Base-by-base conservation (phyloP, 2,797 vertebrate genomes). In the Myripristis jacobus region DNA sequence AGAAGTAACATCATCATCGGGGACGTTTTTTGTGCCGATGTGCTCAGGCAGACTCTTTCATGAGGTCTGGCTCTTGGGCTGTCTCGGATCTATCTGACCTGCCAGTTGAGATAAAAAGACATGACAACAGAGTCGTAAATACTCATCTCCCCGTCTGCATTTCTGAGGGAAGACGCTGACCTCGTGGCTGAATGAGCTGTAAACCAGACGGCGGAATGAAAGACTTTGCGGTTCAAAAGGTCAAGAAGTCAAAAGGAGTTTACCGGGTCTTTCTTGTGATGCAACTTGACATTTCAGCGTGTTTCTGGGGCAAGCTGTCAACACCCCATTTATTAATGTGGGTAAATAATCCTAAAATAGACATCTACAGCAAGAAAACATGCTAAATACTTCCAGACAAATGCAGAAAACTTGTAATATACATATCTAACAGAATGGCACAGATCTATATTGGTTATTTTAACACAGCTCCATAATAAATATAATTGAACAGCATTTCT, bases 131-230 rank as follows among this genome's bases (percentile, higher is more conserved):
- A 21, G 55, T 54, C 29, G 43, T 86, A 88, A 82, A 88, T 83
- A 41, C 22, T 72, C 53, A 3, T 50, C 62, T 53, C 18, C 15
- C 24, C 19, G 44, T 66, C 72, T 38, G 61, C 47, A 9, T 13
- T 0, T 61, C 59, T 61, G 2, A 0, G 27, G 19, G 71, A 27
- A 53, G 12, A 68, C 27, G 55, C 24, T 13, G 31, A 66, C 64
- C 55, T 61, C 70, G 53, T 22, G 22, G 46, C 64, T 34, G 27
- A 36, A 53, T 13, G 44, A 54, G 71, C 72, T 18, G 70, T 69
- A 60, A 79, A 78, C 48, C 67, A 54, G 43, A 53, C 24, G 18
- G 27, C 7, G 80, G 74, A 86, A 86, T 86, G 81, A 73, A 43
- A 5, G 50, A 53, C 41, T 27, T 38, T 1, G 60, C n/a, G 53